These are phyloP conservation scores for Sebastolobus alascanus DNA, from an alignment of 2,797 vertebrate genomes.

Conservation along the genomic window DNA sequence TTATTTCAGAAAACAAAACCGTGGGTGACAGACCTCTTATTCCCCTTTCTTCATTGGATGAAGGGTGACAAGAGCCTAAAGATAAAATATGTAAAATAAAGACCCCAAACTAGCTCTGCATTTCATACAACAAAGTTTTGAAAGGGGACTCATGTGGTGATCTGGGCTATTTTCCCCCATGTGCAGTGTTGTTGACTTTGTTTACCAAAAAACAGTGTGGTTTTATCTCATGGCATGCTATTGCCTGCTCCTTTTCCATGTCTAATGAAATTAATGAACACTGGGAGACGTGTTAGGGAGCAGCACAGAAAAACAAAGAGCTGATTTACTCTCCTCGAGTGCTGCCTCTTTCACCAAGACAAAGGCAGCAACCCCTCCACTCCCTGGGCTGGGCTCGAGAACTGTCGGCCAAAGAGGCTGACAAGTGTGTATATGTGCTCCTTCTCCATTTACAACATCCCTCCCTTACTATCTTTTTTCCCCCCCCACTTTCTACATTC, in stretches of 20 bases:
- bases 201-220: slow-evolving; percentile 45
- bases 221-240: slow-evolving; percentile 60
- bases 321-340: slow-evolving; percentile 73
- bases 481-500: slow-evolving; percentile 16
- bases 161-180: slow-evolving; percentile 1
- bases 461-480: slow-evolving; percentile 14
- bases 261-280: slow-evolving; percentile 80
- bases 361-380: slow-evolving; percentile 72
- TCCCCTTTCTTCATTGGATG: neutral
- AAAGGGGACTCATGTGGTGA: neutral
- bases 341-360: slow-evolving; percentile 64
- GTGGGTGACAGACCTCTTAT: neutral
- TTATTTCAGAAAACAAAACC: slow-evolving; percentile 1
- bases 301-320: slow-evolving; percentile 69
- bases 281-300: slow-evolving; percentile 71
- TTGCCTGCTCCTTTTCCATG: slow-evolving; percentile 61
- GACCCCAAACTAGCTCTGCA: neutral
- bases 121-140: neutral
- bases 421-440: slow-evolving; percentile 40
- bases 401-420: slow-evolving; percentile 60
- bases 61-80: neutral
- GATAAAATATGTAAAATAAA: neutral
- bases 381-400: slow-evolving; percentile 71
- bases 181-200: slow-evolving; percentile 11
- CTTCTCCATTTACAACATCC: slow-evolving; percentile 58